Evolutionary conservation across 2,797 vertebrate genomes (phyloP), one percentile per base, ranked within the genome.

Genomic region (Arctocebus calabarensis): DNA sequence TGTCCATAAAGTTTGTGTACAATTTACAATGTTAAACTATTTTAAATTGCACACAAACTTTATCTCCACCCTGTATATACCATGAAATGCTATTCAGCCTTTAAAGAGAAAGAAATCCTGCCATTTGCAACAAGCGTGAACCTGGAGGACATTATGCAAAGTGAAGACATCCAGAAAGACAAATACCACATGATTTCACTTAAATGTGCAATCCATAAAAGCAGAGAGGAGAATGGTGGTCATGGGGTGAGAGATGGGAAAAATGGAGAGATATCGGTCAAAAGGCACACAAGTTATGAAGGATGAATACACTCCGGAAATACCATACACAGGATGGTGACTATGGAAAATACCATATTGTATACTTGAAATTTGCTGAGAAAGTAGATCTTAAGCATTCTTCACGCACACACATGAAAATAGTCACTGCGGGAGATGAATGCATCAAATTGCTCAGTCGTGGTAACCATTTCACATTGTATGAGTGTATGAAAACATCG

Each of bases 201-300:
- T 16, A 13, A 14, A n/a, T 3, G 40, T 34, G 40, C 3, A n/a
- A 16, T 45, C 37, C 55, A n/a, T 12, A 10, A 45, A 74, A 45
- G 55, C 70, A 45, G 13, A 61, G 84, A 25, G 22, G 17, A 74
- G 20, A 34, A 23, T 5, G 19, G 11, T 74, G 29, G 70, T 17
- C 1, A 9, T 12, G 40, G 40, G 20, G 1, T 23, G 20, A 27
- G 40, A 14, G 37, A 14, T 25, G 29, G 13, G 37, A 0, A 2
- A n/a, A 59, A 73, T 23, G 8, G 20, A 55, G 32, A 45, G 8
- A 61, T 45, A 13, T 12, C 17, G 29, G 55, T 43, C 70, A 45
- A 45, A 74, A 37, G 25, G 20, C 17, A 25, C 5, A 59, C 23
- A 23, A n/a, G 29, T 32, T 25, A 45, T n/a, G 20, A 7, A n/a